Base-by-base conservation (phyloP, 37 sponge, comb jelly and placozoan species). In the Tethya wilhelma region DNA sequence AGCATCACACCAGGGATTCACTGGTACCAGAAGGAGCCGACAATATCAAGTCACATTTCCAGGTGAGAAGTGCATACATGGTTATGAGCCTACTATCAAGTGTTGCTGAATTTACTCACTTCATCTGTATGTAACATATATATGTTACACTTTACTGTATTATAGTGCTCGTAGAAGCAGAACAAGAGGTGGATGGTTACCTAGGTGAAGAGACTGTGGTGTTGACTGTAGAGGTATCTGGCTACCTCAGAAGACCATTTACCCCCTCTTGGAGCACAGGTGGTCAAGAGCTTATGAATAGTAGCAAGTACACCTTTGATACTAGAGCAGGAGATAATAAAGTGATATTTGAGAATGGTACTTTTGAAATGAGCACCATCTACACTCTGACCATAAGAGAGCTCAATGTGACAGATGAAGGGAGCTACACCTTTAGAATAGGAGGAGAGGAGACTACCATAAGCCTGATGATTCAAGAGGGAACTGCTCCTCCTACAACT, bases 201-300 rank as follows among this genome's bases (percentile, higher is more conserved):
- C 57, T 38, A 36, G 56, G 23, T 14, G 34, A 17, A 55, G 57
- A n/a, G 26, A 19, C 14, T n/a, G 36, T 58, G 23, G 38, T 38
- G 5, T 70, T 73, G 74, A 75, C 41, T 0, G 67, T 69, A 46
- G 69, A 67, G 58, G 69, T 67, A 19, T 33, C 49, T 79, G 79
- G 79, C 39, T 67, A 79, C 43, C 39, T 29, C 4, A 6, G 25
- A 6, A 25, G 4, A 32, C 22, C 56, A 14, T 12, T 22, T 17
- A 53, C 57, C 29, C n/a, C 56, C 9, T 37, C n/a, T 37, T 56
- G 68, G 68, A 45, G 1, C 6, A 53, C 23, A 11, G 49, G 31
- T 56, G 34, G 36, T 66, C 38, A n/a, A 69, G 29, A 68, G 5
- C 33, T 81, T 7, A 72, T 34, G 1, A n/a, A 44, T 32, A 56